Percentiles rank a stretch among this genome's conserved stretches.
Conservation (phyloP, 2,888 invertebrate genomes). For the Andrena bicolor region DNA sequence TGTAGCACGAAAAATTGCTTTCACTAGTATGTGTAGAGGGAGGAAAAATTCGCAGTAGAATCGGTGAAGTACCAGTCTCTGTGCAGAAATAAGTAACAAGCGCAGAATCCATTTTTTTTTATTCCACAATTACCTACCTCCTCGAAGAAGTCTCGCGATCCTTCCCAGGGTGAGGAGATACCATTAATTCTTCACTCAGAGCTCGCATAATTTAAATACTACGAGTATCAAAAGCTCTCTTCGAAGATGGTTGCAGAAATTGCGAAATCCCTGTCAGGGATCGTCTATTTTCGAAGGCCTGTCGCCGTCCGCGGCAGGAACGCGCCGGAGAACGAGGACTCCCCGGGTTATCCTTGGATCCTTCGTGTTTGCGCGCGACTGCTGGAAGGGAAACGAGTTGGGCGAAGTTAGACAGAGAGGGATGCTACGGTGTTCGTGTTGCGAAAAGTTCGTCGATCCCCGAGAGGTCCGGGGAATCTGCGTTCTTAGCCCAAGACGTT, state of each 20-base stretch:
- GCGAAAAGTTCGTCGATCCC: constrained; percentile 69
- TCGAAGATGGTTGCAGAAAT: neutral
- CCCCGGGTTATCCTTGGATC: constrained; percentile 14
- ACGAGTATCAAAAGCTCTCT: neutral
- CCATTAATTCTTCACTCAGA: neutral
- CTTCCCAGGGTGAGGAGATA: neutral
- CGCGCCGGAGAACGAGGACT: neutral
- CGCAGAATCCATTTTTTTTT: neutral
- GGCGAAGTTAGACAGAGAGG: constrained; percentile 42
- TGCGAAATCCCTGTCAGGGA: constrained; percentile 1
- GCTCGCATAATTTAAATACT: neutral
- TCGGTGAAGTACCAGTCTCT: neutral
- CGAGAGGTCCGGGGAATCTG: constrained; percentile 67
- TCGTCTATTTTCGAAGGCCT: constrained; percentile 16
- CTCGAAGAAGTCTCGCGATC: too few relatives aligned
- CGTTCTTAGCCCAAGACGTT: constrained; percentile 71
- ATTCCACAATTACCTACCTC: too few relatives aligned
- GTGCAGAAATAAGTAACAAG: neutral
- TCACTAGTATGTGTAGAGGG: neutral
- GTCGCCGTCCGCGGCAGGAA: neutral
- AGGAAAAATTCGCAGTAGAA: neutral
- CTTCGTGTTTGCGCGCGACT: constrained; percentile 58
- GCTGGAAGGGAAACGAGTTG: constrained; percentile 66
- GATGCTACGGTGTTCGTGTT: constrained; percentile 51
- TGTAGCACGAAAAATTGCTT: constrained; percentile 16